A percentile compares a stretch with the other conserved stretches of the same genome.
phyloP scores from a whole-genome alignment of 2,888 invertebrate genomes.

The Torymus texanus region DNA sequence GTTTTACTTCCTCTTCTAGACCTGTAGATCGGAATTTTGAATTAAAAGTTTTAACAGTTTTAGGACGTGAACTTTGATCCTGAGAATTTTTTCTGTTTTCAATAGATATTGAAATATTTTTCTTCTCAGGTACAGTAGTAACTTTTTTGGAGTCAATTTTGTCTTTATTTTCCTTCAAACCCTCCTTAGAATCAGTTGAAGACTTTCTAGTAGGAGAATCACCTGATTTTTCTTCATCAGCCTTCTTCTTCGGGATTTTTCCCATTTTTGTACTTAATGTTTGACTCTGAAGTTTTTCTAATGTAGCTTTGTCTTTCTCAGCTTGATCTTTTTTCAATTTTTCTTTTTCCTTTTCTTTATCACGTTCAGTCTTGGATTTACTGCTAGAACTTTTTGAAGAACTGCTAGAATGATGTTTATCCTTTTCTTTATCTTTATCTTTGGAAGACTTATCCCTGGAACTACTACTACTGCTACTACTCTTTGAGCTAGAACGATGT shows the following conservation, averaged over 20 bases:
- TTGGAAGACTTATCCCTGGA: slow-evolving; percentile 71
- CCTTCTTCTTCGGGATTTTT: slow-evolving; percentile 85
- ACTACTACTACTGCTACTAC: slow-evolving; percentile 60
- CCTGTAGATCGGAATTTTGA: slow-evolving; percentile 95
- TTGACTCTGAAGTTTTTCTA: slow-evolving; percentile 81
- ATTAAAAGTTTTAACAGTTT: slow-evolving; percentile 94
- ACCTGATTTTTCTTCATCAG: slow-evolving; percentile 73
- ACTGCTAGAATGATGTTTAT: slow-evolving; percentile 66
- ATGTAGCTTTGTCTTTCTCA: slow-evolving; percentile 83
- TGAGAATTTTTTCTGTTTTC: slow-evolving; percentile 83
- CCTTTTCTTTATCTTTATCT: slow-evolving; percentile 68
- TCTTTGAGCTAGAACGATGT: slow-evolving; percentile 67
- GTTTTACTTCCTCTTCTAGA: slow-evolving; percentile 89
- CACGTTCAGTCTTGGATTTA: slow-evolving; percentile 68
- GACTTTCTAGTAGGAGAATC: slow-evolving; percentile 65
- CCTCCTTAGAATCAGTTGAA: slow-evolving; percentile 71
- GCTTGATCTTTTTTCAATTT: slow-evolving; percentile 76
- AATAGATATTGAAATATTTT: slow-evolving; percentile 88
- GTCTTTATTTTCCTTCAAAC: slow-evolving; percentile 70
- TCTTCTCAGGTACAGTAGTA: slow-evolving; percentile 75
- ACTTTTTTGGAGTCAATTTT: slow-evolving; percentile 73
- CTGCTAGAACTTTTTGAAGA: slow-evolving; percentile 63
- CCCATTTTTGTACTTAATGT: slow-evolving; percentile 83
- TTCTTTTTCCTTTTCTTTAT: slow-evolving; percentile 75
- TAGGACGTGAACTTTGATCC: slow-evolving; percentile 83